Conservation (phyloP, 1,140 invertebrate species). For the Drosophila lowei region DNA sequence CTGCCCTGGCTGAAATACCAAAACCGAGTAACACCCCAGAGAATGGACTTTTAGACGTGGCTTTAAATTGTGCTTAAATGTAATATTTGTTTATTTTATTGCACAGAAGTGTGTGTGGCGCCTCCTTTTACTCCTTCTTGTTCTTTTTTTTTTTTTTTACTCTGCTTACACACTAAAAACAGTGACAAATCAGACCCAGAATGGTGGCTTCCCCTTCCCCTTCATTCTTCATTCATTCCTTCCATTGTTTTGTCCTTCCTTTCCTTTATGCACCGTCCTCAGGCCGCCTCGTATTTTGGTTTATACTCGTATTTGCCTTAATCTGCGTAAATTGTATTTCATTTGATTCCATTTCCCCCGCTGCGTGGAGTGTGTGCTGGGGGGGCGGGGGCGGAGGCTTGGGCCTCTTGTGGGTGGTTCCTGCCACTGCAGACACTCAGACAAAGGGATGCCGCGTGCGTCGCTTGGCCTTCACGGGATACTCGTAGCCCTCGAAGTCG, state of each 20-base stretch:
- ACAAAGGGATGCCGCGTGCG: conserved; percentile 80
- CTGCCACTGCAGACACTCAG: conserved; percentile 28
- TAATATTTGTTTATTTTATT: conserved; percentile 72
- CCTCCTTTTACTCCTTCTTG: no score
- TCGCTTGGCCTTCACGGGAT: conserved; percentile 79
- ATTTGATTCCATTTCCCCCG: conserved; percentile 58
- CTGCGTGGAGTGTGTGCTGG: conserved; percentile 25
- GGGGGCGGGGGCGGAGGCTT: not conserved
- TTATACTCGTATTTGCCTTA: conserved; percentile 54
- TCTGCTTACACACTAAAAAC: conserved; percentile 53
- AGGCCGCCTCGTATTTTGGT: conserved; percentile 64
- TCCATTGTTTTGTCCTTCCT: conserved; percentile 23
- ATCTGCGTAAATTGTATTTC: conserved; percentile 64
- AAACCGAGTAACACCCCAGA: conserved; percentile 3
- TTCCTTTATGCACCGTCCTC: conserved; percentile 24
- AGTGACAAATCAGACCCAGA: conserved; percentile 76
- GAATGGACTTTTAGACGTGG: conserved; percentile 8
- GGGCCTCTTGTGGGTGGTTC: not conserved
- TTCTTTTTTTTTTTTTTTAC: conserved; percentile 20
- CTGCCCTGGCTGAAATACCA: conserved; percentile 27
- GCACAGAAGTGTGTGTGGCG: conserved; percentile 43
- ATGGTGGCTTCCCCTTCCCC: conserved; percentile 4
- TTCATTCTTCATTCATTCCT: conserved; percentile 8
- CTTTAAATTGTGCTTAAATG: conserved; percentile 64
- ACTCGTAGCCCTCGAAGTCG: conserved; percentile 80